Percentiles rank a stretch among this genome's conserved stretches.
Evolutionary conservation across 2,888 invertebrate species (phyloP).

Genomic region (Phlogophora meticulosa): DNA sequence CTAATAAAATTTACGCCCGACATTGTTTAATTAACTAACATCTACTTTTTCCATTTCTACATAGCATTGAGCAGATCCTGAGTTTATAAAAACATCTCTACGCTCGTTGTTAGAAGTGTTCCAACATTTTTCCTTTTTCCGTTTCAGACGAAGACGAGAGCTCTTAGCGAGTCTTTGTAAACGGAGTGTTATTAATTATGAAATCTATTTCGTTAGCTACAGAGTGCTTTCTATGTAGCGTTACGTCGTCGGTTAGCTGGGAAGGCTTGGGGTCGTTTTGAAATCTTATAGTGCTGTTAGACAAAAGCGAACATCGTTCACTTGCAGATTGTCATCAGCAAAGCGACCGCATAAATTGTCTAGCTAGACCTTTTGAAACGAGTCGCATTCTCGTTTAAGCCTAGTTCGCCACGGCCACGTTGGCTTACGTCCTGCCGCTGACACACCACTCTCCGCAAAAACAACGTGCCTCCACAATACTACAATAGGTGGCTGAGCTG

Average conservation of each 20-base stretch:
- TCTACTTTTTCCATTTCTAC: constrained; percentile 35
- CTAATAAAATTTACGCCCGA: constrained; percentile 48
- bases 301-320: constrained; percentile 66
- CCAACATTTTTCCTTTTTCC: constrained; percentile 34
- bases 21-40: constrained; percentile 59
- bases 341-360: constrained; percentile 75
- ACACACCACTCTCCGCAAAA: constrained; percentile 86
- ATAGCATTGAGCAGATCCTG: constrained; percentile 34
- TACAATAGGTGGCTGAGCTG: constrained; percentile 87
- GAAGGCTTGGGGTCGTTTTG: constrained; percentile 32
- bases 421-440: constrained; percentile 81
- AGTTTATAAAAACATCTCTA: constrained; percentile 50
- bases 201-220: constrained; percentile 36
- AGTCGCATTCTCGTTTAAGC: constrained; percentile 71
- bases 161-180: constrained; percentile 40
- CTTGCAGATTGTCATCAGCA: constrained; percentile 69
- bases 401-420: constrained; percentile 75
- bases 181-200: constrained; percentile 47
- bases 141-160: constrained; percentile 17
- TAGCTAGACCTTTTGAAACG: constrained; percentile 74
- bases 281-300: constrained; percentile 51
- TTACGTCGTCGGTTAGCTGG: constrained; percentile 12
- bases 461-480: constrained; percentile 87
- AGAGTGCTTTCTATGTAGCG: constrained; percentile 17
- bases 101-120: constrained; percentile 44